Conservation (phyloP, 92 coral and sea anemone species). For the Epizoanthus fatuus region DNA sequence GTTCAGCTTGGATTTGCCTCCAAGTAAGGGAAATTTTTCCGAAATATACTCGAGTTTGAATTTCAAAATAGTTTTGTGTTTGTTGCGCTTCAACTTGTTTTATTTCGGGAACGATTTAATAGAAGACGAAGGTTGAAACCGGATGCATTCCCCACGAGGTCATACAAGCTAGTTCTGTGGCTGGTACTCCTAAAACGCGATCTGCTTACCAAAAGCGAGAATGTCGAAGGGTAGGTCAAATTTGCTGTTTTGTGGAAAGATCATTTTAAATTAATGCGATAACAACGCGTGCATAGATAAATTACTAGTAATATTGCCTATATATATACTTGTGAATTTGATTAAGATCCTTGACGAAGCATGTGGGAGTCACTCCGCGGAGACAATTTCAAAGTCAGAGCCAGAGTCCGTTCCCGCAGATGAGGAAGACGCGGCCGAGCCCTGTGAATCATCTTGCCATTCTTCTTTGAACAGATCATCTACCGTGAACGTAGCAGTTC, state of each 20-base stretch:
- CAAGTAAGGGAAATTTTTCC: neutral
- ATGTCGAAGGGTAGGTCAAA: constrained; percentile 18
- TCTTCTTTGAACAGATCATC: neutral
- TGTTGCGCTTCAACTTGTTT: too few relatives aligned
- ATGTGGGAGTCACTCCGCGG: constrained; percentile 7
- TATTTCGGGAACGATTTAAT: neutral
- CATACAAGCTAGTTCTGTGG: constrained; percentile 1
- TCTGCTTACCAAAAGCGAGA: constrained; percentile 24
- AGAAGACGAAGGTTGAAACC: constrained; percentile 29
- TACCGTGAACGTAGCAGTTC: neutral
- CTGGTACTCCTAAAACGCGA: constrained; percentile 8
- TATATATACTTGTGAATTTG: neutral
- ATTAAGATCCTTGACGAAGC: constrained; percentile 24
- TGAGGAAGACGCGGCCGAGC: neutral
- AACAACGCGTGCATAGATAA: too few relatives aligned
- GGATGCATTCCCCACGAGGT: constrained; percentile 16
- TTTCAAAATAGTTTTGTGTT: neutral
- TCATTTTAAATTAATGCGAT: too few relatives aligned
- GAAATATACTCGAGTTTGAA: neutral
- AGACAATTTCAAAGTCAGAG: neutral
- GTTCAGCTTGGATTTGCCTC: constrained; percentile 5
- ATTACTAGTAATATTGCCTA: too few relatives aligned
- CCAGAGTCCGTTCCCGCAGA: neutral
- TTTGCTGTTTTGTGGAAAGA: too few relatives aligned
- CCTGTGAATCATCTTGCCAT: neutral